Conservation (phyloP, 2,113 vertebrate species). For the Panthera uncia region DNA sequence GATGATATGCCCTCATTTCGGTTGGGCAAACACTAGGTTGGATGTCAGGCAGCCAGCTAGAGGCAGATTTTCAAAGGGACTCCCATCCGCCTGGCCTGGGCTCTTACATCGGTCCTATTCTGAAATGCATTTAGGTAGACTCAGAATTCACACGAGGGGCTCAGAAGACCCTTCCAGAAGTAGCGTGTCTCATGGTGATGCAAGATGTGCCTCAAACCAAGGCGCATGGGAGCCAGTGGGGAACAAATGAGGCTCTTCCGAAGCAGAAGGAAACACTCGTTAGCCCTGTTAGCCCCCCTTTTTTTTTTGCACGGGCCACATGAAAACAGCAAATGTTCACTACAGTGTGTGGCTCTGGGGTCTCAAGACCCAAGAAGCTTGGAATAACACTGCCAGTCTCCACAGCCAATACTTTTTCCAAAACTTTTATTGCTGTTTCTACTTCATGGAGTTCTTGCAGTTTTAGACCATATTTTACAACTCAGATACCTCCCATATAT, state of each 20-base stretch:
- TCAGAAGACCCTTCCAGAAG: background rate
- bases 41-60: background rate
- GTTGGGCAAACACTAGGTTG: background rate
- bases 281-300: background rate
- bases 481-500: background rate
- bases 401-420: background rate
- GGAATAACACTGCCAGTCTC: background rate
- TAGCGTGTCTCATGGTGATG: background rate
- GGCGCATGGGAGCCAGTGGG: background rate
- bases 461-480: background rate
- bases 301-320: background rate
- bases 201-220: background rate
- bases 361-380: background rate
- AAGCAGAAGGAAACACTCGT: background rate
- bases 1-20: background rate
- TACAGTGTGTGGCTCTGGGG: background rate
- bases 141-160: background rate
- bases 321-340: background rate
- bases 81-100: fast-evolving
- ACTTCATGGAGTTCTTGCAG: background rate
- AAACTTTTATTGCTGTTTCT: background rate
- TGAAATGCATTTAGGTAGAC: background rate
- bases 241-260: background rate
- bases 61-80: background rate
- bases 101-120: background rate